Base-by-base conservation (phyloP, 2,113 vertebrate genomes). In the Cheilinus undulatus region DNA sequence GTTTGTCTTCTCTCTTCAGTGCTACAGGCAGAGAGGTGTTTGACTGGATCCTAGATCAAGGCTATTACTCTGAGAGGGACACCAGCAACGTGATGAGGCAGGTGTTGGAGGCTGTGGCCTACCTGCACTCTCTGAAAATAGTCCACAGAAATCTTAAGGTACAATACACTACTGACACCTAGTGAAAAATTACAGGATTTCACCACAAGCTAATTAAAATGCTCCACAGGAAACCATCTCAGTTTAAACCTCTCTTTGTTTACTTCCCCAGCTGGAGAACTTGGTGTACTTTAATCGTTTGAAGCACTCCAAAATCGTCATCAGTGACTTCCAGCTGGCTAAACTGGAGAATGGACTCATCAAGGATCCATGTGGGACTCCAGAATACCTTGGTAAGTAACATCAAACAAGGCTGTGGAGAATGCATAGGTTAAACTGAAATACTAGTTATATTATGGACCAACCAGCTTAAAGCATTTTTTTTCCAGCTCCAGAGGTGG, bases 231-330 rank as follows among this genome's bases (percentile, higher is more conserved):
- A 45, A 49, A 14, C 8, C 19, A 52, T 57, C 45, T 3, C 46
- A 54, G 2, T n/a, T 28, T 45, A 4, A 75, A 26, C 4, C 11
- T 63, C 13, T 3, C 10, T 73, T 45, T 68, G 10, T 72, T 73
- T 32, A 13, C 57, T 70, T 9, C 42, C 71, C 59, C 89, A 99
- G 98, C 89, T 99, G 93, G 97, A 99, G 90, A 99, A 99, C 88
- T 89, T 99, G 90, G 96, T 99, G 69, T 99, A 99, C 88, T 99
- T 96, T 67, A 99, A 99, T 72, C 95, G 98, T 48, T 90, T 99
- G 93, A 99, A 99, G 93, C 97, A 99, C 90, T 99, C 97, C 20
- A 99, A 99, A 95, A 99, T 99, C 0, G 97, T 99, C 78, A 99
- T 99, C 93, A 99, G 97, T 0, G 97, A 99, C 92, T 99, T 99